Evolutionary conservation across 2,797 vertebrate species (phyloP).

Genomic region (Channallabes apus): DNA sequence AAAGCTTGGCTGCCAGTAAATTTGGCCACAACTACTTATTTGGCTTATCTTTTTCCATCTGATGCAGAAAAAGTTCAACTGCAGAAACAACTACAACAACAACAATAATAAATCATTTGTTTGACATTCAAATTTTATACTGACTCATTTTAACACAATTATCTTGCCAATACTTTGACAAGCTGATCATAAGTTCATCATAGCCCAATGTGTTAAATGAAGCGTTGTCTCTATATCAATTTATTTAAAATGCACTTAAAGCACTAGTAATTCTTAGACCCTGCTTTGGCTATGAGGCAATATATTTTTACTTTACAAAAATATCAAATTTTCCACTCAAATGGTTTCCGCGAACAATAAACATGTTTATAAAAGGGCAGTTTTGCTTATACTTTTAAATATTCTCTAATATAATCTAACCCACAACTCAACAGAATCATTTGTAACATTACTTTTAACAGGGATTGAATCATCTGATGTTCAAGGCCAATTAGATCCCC

Average conservation of each 20-base stretch:
- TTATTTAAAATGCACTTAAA: not conserved
- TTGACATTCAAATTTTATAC: constrained; percentile 6
- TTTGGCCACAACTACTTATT: constrained; percentile 20
- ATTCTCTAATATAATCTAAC: not conserved
- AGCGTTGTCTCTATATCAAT: not conserved
- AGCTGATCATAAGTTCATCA: not conserved
- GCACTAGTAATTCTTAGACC: not conserved
- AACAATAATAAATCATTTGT: not conserved
- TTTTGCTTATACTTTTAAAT: constrained; percentile 6
- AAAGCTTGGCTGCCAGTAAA: not conserved
- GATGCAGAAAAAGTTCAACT: not conserved
- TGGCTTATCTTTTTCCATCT: not conserved
- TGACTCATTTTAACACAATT: not conserved
- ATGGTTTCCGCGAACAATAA: not conserved
- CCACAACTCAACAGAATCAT: not conserved
- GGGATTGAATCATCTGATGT: not conserved
- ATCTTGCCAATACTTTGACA: not conserved
- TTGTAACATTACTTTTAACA: not conserved
- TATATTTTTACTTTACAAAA: constrained; percentile 16
- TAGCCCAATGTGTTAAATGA: constrained; percentile 5
- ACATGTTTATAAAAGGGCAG: constrained; percentile 7
- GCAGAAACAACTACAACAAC: not conserved
- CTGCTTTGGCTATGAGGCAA: constrained; percentile 9
- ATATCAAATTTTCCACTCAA: constrained; percentile 8
- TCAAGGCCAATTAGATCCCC: not conserved